Conservation (phyloP, 2,888 invertebrate species). For the Pilophorus perplexus region DNA sequence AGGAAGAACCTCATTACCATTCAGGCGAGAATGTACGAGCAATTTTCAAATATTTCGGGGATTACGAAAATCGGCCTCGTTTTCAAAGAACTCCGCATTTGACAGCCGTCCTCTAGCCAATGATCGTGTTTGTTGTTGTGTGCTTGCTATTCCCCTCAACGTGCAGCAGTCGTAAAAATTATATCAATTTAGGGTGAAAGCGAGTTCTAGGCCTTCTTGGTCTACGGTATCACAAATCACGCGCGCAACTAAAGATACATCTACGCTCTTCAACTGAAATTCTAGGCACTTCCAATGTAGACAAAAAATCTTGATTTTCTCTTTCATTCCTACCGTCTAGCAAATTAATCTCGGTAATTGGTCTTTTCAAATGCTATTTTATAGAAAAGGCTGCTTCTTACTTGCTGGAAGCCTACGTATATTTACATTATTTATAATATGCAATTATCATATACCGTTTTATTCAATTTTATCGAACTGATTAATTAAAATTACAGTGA, state of each 20-base stretch:
- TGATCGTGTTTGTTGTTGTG: too few relatives aligned
- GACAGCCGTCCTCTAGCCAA: too few relatives aligned
- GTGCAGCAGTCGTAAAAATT: too few relatives aligned
- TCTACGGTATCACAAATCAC: conserved; percentile 44
- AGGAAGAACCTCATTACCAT: background rate
- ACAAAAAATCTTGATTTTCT: conserved; percentile 21
- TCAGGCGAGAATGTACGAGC: background rate
- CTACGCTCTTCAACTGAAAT: conserved; percentile 29
- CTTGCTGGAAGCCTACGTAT: conserved; percentile 6
- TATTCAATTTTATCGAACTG: background rate
- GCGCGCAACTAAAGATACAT: conserved; percentile 36
- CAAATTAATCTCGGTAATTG: conserved; percentile 23
- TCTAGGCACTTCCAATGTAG: conserved; percentile 39
- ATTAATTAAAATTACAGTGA: background rate
- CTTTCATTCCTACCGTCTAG: background rate
- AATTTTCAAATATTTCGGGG: conserved; percentile 14
- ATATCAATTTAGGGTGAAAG: background rate
- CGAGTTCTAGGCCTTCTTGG: conserved; percentile 42
- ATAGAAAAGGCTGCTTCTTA: conserved; percentile 31
- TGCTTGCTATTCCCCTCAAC: too few relatives aligned
- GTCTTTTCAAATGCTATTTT: conserved; percentile 34
- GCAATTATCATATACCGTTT: background rate
- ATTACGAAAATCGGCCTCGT: too few relatives aligned
- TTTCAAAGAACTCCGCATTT: too few relatives aligned
- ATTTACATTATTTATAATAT: background rate